These are phyloP conservation scores for Mesembrinibis cayennensis DNA, from an alignment of 2,113 vertebrate genomes.

Conservation along the genomic window DNA sequence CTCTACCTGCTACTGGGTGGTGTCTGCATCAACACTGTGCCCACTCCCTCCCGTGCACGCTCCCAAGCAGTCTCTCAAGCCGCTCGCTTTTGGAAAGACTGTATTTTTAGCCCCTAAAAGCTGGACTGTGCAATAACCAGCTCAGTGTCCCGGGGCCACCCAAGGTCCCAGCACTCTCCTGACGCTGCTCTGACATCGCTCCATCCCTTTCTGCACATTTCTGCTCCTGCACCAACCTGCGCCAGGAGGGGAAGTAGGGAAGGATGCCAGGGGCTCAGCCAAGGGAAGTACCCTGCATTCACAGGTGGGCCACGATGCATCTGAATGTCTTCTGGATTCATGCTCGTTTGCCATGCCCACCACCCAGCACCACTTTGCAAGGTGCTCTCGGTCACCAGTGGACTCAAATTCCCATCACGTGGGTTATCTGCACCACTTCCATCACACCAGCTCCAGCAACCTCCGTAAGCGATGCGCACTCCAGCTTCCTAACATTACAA, in stretches of 20 bases:
- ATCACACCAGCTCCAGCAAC: neutral
- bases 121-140: neutral
- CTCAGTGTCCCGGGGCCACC: too few species aligned
- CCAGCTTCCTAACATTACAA: neutral
- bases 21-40: rapidly evolving
- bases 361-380: neutral
- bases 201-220: rapidly evolving
- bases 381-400: neutral
- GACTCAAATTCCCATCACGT: rapidly evolving
- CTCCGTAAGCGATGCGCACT: rapidly evolving
- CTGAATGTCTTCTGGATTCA: neutral
- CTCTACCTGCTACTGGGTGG: neutral
- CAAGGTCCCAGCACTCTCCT: neutral
- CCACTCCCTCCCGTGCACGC: rapidly evolving
- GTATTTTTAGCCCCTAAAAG: neutral
- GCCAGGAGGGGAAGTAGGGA: rapidly evolving
- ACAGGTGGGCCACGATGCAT: neutral
- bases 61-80: neutral
- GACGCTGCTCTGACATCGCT: neutral
- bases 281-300: neutral
- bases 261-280: neutral
- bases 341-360: neutral
- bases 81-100: neutral
- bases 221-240: neutral
- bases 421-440: neutral